Evolutionary conservation across 2,797 vertebrate genomes (phyloP), one percentile per base, ranked within the genome.

Genomic region (Kryptolebias ocellatus): DNA sequence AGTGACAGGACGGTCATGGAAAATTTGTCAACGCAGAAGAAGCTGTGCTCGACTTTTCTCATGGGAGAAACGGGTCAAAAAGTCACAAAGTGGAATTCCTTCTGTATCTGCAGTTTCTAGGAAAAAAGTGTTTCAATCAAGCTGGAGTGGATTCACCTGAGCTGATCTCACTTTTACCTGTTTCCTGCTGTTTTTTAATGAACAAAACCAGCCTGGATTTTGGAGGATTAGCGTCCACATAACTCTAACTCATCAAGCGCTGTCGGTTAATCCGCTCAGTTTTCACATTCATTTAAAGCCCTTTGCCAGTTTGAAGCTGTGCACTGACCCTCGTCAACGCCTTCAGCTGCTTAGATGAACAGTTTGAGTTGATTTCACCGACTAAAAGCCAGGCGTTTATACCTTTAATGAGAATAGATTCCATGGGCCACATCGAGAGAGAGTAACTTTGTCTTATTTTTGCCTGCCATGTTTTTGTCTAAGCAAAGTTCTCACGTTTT

Each of bases 121-220:
- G 20, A 12, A 34, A 4, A 20, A 14, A 44, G 20, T 24, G 20
- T 59, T 46, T 52, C 20, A 27, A 2, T 39, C 14, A 39, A 17
- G 58, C 0, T 2, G 34, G 20, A 24, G 20, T 24, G 15, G 15
- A 53, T 65, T 49, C 64, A 67, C 16, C 5, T 56, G 29, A 66
- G n/a, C 57, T 55, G 57, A 73, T 78, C 60, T 79, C 42, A 31
- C 53, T 80, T 74, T 64, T n/a, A 83, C 70, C 68, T 87, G 69
- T 72, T 71, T 77, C 59, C 67, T 46, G 15, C 58, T 65, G 16
- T 51, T 39, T 49, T 29, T 20, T 20, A 4, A 45, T 34, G 79
- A 89, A 89, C 72, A 84, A 71, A 89, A 80, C 64, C 72, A 42
- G 74, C 78, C 66, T 59, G 82, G 67, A 74, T 81, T 86, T 77